These are phyloP conservation scores for Geococcyx californianus DNA, from an alignment of 2,113 vertebrate genomes.

Conservation along the genomic window DNA sequence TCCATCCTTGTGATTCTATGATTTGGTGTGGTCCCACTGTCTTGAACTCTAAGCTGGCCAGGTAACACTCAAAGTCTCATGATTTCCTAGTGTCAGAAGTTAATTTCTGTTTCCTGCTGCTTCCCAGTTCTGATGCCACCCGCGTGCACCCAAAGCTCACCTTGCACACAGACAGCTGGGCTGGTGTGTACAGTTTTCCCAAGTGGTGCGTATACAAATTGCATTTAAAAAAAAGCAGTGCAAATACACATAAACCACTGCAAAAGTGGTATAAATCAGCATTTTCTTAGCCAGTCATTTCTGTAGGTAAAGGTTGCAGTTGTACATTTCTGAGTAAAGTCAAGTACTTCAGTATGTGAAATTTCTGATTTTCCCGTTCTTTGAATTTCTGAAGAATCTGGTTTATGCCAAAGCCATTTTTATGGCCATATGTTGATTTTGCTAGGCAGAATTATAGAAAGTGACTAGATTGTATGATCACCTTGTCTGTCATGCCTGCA, in stretches of 20 bases:
- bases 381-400: background rate
- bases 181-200: fast-evolving
- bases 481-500: background rate
- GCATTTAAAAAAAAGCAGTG: background rate
- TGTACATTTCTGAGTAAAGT: background rate
- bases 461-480: background rate
- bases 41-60: background rate
- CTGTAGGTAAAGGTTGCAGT: background rate
- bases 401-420: background rate
- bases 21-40: background rate
- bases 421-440: background rate
- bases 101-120: background rate
- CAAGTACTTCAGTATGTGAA: background rate
- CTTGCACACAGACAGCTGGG: background rate
- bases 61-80: background rate
- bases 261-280: background rate
- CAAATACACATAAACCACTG: background rate
- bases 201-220: background rate
- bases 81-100: background rate
- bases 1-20: no score
- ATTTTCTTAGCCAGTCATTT: background rate
- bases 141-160: background rate
- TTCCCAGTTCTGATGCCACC: background rate
- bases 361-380: background rate
- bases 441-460: background rate